Percentiles rank a stretch among this genome's conserved stretches.
Evolutionary conservation across 1,140 invertebrate species (phyloP).

Genomic region (Solenopsis fugax): DNA sequence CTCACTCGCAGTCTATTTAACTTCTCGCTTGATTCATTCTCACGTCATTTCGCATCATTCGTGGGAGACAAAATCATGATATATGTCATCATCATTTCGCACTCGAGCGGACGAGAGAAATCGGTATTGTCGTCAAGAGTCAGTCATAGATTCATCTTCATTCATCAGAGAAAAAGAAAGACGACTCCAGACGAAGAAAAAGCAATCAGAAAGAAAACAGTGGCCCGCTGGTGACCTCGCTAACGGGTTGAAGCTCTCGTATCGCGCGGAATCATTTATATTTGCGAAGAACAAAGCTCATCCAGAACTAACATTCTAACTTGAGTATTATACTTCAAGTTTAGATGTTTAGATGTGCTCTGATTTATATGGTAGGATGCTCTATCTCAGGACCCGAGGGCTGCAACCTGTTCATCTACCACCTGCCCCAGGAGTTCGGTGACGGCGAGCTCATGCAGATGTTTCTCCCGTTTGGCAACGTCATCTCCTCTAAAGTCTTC

Average conservation of each 20-base stretch:
- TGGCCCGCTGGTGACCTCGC: conserved; percentile 27
- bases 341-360: conserved; percentile 87
- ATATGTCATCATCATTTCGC: conserved; percentile 59
- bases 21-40: conserved; percentile 36
- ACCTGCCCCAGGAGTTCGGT: conserved; percentile 99
- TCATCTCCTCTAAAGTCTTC: conserved; percentile 99
- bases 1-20: background rate
- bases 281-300: conserved; percentile 79
- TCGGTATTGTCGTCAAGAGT: conserved; percentile 67
- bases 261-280: conserved; percentile 69
- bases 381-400: conserved; percentile 99
- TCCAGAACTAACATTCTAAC: conserved; percentile 84
- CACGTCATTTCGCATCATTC: conserved; percentile 20
- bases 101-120: conserved; percentile 68
- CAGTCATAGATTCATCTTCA: conserved; percentile 70
- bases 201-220: conserved; percentile 40
- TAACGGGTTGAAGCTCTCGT: conserved; percentile 52
- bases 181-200: conserved; percentile 39
- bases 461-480: conserved; percentile 99
- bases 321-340: conserved; percentile 87
- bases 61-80: conserved; percentile 53
- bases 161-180: conserved; percentile 64
- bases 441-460: conserved; percentile 99
- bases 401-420: conserved; percentile 99
- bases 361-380: conserved; percentile 93